These are phyloP conservation scores for Tiaroga cobitis DNA, from an alignment of 2,797 vertebrate genomes.

Conservation along the genomic window DNA sequence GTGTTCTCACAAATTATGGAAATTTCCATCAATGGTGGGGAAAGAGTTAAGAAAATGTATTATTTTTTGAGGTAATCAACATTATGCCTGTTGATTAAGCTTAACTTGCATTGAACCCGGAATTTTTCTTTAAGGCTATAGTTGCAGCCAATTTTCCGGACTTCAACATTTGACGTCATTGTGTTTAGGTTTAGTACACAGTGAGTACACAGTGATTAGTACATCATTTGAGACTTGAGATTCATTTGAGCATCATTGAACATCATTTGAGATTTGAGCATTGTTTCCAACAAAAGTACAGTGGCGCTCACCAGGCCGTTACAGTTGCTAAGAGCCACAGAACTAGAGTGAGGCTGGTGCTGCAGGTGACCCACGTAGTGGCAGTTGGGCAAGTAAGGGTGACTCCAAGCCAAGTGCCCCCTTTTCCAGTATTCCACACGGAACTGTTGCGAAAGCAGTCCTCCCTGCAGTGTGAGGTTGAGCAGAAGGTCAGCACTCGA, in stretches of 20 bases:
- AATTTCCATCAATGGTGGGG: too few relatives aligned
- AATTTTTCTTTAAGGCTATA: background rate
- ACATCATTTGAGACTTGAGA: background rate
- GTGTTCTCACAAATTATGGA: too few relatives aligned
- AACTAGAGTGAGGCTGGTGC: conserved; percentile 86
- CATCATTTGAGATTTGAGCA: background rate
- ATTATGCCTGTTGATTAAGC: background rate
- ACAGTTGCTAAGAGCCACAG: conserved; percentile 98
- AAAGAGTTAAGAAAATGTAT: background rate
- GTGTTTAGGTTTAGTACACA: background rate
- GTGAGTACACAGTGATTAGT: too few relatives aligned
- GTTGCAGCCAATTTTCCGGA: background rate
- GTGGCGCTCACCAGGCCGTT: conserved; percentile 91
- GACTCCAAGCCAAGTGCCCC: conserved; percentile 91
- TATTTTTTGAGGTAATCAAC: background rate
- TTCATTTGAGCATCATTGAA: too few relatives aligned
- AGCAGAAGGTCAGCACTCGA: conserved; percentile 89
- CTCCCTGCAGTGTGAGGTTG: conserved; percentile 91
- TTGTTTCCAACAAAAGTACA: background rate
- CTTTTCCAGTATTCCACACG: conserved; percentile 97
- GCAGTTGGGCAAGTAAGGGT: conserved; percentile 88
- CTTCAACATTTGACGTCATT: background rate
- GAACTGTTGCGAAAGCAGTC: conserved; percentile 89
- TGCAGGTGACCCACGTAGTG: conserved; percentile 94
- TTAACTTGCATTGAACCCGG: background rate